Conservation (phyloP, 2,888 invertebrate species). For the Euclidia mi region DNA sequence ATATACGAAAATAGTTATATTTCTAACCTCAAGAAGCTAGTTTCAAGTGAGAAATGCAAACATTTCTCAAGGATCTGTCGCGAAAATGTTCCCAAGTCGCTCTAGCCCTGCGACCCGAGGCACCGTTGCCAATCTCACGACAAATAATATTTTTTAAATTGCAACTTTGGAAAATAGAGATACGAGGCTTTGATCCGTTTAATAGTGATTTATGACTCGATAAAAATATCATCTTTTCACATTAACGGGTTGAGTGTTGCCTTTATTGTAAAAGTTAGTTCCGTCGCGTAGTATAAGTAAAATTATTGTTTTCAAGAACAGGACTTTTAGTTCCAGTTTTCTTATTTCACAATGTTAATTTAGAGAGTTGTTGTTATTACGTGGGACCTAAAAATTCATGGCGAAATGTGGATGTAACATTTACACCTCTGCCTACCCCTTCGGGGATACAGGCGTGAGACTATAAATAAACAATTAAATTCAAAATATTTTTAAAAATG, state of each 20-base stretch:
- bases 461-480: too few relatives aligned
- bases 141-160: constrained; percentile 64
- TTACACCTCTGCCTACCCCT: too few relatives aligned
- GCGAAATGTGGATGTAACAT: too few relatives aligned
- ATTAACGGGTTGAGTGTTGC: constrained; percentile 44
- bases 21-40: constrained; percentile 1
- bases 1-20: neutral
- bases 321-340: constrained; percentile 20
- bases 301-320: constrained; percentile 39
- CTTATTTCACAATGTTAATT: neutral
- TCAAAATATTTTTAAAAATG: too few relatives aligned
- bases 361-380: neutral
- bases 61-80: constrained; percentile 20
- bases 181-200: constrained; percentile 52
- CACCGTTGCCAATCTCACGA: constrained; percentile 48
- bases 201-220: constrained; percentile 55
- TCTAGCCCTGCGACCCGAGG: constrained; percentile 34
- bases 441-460: too few relatives aligned
- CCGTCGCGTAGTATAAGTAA: constrained; percentile 29
- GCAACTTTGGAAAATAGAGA: constrained; percentile 59
- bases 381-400: too few relatives aligned
- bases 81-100: constrained; percentile 28
- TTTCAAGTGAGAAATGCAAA: constrained; percentile 14
- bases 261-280: constrained; percentile 52
- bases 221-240: constrained; percentile 56